phyloP scores from a whole-genome alignment of 2,888 invertebrate species.

The Platypus cylindrus region DNA sequence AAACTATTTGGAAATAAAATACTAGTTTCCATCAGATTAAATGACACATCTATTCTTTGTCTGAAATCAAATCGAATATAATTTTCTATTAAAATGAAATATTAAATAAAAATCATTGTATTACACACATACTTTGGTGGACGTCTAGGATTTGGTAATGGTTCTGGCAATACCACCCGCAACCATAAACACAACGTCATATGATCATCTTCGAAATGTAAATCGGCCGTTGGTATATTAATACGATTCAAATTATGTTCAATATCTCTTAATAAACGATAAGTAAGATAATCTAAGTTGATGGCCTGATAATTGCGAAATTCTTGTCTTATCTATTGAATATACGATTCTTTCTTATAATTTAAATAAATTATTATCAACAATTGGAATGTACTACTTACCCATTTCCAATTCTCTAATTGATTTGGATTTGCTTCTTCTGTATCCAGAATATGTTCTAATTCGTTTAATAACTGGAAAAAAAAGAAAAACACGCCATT shows the following conservation, averaged over 20 bases:
- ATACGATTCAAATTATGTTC: conserved; percentile 35
- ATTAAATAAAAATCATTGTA: conserved; percentile 6
- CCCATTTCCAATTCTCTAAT: conserved; percentile 25
- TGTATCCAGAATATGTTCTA: conserved; percentile 27
- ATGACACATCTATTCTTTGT: conserved; percentile 36
- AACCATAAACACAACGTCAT: conserved; percentile 38
- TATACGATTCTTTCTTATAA: not conserved
- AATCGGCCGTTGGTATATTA: conserved; percentile 36
- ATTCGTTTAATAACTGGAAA: conserved; percentile 24
- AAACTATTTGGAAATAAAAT: conserved; percentile 37
- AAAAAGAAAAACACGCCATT: not conserved
- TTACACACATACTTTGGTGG: conserved; percentile 23
- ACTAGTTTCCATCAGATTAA: conserved; percentile 34
- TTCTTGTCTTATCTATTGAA: conserved; percentile 30
- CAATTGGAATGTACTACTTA: conserved; percentile 9
- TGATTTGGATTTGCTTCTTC: conserved; percentile 18
- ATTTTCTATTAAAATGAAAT: not conserved
- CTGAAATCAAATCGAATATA: conserved; percentile 20
- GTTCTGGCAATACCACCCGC: conserved; percentile 34
- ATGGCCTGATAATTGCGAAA: conserved; percentile 35
- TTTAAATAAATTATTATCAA: not conserved
- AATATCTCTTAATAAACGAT: conserved; percentile 37
- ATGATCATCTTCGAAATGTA: conserved; percentile 29
- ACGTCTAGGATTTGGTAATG: conserved; percentile 28
- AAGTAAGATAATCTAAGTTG: conserved; percentile 39